phyloP scores from a whole-genome alignment of 2,888 invertebrate genomes.

The Dascillus cervinus region DNA sequence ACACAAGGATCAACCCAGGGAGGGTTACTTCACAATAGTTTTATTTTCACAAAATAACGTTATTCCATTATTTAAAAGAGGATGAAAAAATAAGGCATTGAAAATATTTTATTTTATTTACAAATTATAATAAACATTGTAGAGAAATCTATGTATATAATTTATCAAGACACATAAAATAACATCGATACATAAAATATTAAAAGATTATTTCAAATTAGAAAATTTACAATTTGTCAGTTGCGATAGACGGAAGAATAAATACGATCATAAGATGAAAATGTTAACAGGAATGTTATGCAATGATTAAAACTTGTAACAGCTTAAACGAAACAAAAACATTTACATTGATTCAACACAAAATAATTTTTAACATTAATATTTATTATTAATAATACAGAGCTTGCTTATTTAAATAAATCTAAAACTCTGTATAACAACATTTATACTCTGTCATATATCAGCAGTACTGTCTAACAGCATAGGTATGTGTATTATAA shows the following conservation, averaged over 20 bases:
- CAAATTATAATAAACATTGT: conserved; percentile 21
- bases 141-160: conserved; percentile 19
- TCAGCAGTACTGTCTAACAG: too few relatives aligned
- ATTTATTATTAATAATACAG: too few relatives aligned
- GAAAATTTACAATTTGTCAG: conserved; percentile 16
- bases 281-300: conserved; percentile 34
- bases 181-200: conserved; percentile 33
- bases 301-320: conserved; percentile 29
- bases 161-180: conserved; percentile 33
- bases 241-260: conserved; percentile 28
- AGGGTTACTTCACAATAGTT: too few relatives aligned
- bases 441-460: conserved; percentile 9
- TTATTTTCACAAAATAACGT: too few relatives aligned
- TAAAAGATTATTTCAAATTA: conserved; percentile 17
- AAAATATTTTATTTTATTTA: conserved; percentile 20
- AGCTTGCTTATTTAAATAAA: too few relatives aligned
- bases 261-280: conserved; percentile 24
- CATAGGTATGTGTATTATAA: too few relatives aligned
- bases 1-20: too few relatives aligned
- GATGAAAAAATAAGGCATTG: too few relatives aligned
- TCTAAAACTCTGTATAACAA: conserved; percentile 14
- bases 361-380: too few relatives aligned
- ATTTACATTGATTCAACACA: too few relatives aligned
- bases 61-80: too few relatives aligned
- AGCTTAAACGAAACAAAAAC: conserved; percentile 27